Base-by-base conservation (phyloP, 2,888 invertebrate species). In the Digitonthophagus gazella region DNA sequence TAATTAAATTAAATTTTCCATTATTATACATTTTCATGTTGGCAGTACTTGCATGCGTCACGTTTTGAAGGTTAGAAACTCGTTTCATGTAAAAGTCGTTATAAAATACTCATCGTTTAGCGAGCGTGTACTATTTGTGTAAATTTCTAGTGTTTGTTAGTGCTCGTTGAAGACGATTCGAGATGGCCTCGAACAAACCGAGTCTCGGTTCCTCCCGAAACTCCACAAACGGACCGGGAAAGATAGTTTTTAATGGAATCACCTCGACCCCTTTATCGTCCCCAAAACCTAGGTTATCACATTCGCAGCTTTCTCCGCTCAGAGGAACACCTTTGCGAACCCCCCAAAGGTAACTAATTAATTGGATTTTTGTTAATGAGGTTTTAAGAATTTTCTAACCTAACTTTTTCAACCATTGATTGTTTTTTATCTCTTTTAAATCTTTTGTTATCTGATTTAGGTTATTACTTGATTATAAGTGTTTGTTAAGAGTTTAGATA, bases 11-110 rank as follows among this genome's bases (percentile, higher is more conserved):
- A n/a, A n/a, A n/a, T n/a, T n/a, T n/a, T n/a, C n/a, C n/a, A n/a
- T 44, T 8, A 11, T 44, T 44, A 8, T 8, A 44, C 6, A 44
- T 44, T 44, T 44, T 3, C 6, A 2, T 8, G 28, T 44, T 44
- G 28, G 28, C 11, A 44, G 11, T 44, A 11, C 28, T 3, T 16
- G 18, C 16, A 16, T 61, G 20, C 18, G 22, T 58, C 61, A 63
- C 55, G 65, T 18, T n/a, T 70, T 70, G 64, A 70, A 70, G 70
- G 70, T 70, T 70, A 70, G 66, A 65, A 66, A 61, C 61, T 61
- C 61, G 61, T 61, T 61, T 19, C 61, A 16, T n/a, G 16, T 19
- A 20, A 61, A 44, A 61, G 61, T 8, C 61, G 61, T 61, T 61
- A n/a, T n/a, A 20, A 61, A 20, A 19, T 61, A 61, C 28, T 44